Evolutionary conservation across 2,113 vertebrate species (phyloP).

Genomic region (Triplophysa dalaica): DNA sequence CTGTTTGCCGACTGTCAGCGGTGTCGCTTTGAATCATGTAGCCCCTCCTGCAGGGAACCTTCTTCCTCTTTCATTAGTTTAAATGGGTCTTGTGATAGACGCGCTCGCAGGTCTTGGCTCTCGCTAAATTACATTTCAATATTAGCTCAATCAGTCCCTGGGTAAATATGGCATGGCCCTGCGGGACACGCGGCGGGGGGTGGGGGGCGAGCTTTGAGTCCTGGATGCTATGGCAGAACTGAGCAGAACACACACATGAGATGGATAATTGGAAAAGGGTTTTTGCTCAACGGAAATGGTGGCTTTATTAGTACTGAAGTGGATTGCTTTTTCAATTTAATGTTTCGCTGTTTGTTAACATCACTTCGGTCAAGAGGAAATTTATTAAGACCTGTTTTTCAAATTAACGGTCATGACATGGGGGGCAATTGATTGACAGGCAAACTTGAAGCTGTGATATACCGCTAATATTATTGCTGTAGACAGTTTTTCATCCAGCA

Average conservation of each 20-base stretch:
- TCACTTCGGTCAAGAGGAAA: conserved; percentile 10
- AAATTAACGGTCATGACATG: neutral
- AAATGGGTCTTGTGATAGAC: conserved; percentile 36
- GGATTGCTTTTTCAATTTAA: conserved; percentile 30
- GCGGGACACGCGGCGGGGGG: neutral
- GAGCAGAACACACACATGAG: conserved; percentile 10
- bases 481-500: neutral
- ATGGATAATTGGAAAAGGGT: conserved; percentile 37
- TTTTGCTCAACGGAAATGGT: conserved; percentile 14
- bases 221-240: conserved; percentile 5
- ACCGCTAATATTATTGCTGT: neutral
- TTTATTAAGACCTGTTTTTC: conserved; percentile 3
- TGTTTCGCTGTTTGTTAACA: conserved; percentile 27
- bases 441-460: neutral
- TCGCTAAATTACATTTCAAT: conserved; percentile 46
- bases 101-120: conserved; percentile 25
- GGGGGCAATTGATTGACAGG: conserved; percentile 1
- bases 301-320: neutral
- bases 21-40: conserved; percentile 43
- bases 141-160: conserved; percentile 44
- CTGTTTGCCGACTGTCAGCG: conserved; percentile 47
- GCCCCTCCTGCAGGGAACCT: conserved; percentile 19
- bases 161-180: conserved; percentile 33
- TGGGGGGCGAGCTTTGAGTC: neutral
- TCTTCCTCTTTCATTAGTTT: conserved; percentile 43